A percentile compares a stretch with the other conserved stretches of the same genome.
phyloP scores from a whole-genome alignment of 2,888 invertebrate genomes.

The Nudaria mundana region DNA sequence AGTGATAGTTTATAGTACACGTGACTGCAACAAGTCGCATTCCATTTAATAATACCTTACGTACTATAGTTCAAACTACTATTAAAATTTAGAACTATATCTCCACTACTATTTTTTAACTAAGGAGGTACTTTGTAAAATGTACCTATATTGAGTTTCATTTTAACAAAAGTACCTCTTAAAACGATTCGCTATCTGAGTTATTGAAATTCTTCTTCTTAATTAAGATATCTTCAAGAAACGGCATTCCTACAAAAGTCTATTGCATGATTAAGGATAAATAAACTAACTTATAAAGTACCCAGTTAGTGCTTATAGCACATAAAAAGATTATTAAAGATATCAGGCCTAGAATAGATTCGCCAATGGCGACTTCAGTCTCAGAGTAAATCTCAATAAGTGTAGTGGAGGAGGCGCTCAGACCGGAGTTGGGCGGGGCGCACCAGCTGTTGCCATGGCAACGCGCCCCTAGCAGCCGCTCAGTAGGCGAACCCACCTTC shows the following conservation, averaged over 20 bases:
- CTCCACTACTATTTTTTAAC: too few relatives aligned
- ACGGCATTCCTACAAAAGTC: too few relatives aligned
- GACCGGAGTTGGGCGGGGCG: slow-evolving; percentile 62
- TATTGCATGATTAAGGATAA: too few relatives aligned
- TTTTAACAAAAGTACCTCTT: too few relatives aligned
- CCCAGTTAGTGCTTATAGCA: slow-evolving; percentile 2
- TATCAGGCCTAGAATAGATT: slow-evolving; percentile 31
- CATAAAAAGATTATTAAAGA: slow-evolving; percentile 20
- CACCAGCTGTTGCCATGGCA: slow-evolving; percentile 65
- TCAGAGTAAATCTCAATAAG: slow-evolving; percentile 57
- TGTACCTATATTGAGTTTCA: too few relatives aligned
- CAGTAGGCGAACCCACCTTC: slow-evolving; percentile 39
- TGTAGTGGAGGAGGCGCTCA: slow-evolving; percentile 47
- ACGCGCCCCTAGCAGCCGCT: slow-evolving; percentile 52
- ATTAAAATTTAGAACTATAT: too few relatives aligned
- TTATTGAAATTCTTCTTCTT: too few relatives aligned
- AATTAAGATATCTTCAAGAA: too few relatives aligned
- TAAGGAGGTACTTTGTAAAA: too few relatives aligned
- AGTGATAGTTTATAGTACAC: slow-evolving; percentile 50
- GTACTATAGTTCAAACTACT: too few relatives aligned
- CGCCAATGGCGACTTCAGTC: slow-evolving; percentile 51
- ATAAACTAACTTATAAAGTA: slow-evolving; percentile 1
- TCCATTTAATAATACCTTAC: too few relatives aligned
- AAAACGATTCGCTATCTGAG: too few relatives aligned
- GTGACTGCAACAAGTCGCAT: slow-evolving; percentile 71